phyloP scores from a whole-genome alignment of 2,797 vertebrate genomes.

The Hipposideros larvatus region DNA sequence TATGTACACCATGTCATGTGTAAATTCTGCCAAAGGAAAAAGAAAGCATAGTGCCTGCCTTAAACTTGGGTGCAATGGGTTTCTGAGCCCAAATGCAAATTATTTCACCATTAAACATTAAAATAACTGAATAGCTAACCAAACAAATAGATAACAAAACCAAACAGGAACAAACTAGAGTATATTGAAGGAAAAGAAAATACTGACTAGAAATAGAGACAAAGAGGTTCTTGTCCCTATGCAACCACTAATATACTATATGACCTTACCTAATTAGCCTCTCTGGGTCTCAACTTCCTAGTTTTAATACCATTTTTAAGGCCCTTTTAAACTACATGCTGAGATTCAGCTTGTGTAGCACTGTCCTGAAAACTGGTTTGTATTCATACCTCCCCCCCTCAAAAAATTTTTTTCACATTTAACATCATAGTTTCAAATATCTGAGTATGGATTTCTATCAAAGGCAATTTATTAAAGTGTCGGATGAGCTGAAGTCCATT shows the following conservation, averaged over 20 bases:
- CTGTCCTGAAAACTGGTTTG: not conserved
- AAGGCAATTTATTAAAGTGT: slow-evolving; percentile 62
- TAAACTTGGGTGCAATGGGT: not conserved
- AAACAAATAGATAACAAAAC: not conserved
- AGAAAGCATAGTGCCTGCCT: not conserved
- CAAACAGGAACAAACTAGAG: slow-evolving; percentile 54
- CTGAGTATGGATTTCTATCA: slow-evolving; percentile 43
- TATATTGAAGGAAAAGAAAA: not conserved
- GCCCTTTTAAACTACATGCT: not conserved
- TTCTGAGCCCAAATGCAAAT: slow-evolving; percentile 42
- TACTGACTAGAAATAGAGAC: slow-evolving; percentile 51
- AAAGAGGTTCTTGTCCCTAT: slow-evolving; percentile 61
- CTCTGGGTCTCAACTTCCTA: slow-evolving; percentile 52
- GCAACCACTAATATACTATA: slow-evolving; percentile 43
- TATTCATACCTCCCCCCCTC: not conserved
- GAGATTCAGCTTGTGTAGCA: not conserved
- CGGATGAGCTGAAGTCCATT: slow-evolving; percentile 48
- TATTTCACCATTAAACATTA: slow-evolving; percentile 44
- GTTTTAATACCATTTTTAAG: slow-evolving; percentile 64
- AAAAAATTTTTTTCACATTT: slow-evolving; percentile 41
- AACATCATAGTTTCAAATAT: slow-evolving; percentile 55
- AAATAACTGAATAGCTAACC: slow-evolving; percentile 47
- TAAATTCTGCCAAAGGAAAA: not conserved
- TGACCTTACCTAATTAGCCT: slow-evolving; percentile 72
- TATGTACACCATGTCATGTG: not conserved